Evolutionary conservation across 1,140 invertebrate species (phyloP).

Genomic region (Drosophila teissieri): DNA sequence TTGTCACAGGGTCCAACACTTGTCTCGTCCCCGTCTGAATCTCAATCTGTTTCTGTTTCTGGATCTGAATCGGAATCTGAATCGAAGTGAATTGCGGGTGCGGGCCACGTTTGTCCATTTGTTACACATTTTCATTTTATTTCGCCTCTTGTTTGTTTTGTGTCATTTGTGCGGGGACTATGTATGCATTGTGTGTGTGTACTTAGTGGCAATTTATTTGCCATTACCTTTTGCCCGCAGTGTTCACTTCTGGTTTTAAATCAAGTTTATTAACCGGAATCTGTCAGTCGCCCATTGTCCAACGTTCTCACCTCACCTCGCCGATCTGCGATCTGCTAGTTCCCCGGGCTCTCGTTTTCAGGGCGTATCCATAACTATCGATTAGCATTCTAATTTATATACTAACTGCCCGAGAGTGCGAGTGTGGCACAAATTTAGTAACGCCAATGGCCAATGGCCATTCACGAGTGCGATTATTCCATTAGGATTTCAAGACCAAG

Average conservation of each 20-base stretch:
- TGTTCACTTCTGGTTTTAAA: conserved; percentile 80
- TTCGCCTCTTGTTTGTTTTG: conserved; percentile 42
- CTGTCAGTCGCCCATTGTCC: conserved; percentile 59
- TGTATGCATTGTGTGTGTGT: conserved; percentile 38
- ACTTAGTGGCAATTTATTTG: conserved; percentile 78
- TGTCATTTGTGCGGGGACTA: conserved; percentile 33
- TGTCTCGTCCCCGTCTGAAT: conserved; percentile 53
- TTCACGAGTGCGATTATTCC: conserved; percentile 54
- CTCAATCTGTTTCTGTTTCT: conserved; percentile 5
- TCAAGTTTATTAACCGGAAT: conserved; percentile 83
- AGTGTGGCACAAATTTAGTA: conserved; percentile 62
- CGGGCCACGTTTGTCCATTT: conserved; percentile 68
- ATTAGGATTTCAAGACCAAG: conserved; percentile 55
- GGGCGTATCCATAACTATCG: conserved; percentile 76
- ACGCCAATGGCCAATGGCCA: conserved; percentile 74
- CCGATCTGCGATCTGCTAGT: conserved; percentile 9
- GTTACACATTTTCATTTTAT: conserved; percentile 67
- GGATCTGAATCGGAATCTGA: not conserved
- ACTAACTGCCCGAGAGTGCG: conserved; percentile 59
- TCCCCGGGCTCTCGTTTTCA: conserved; percentile 48
- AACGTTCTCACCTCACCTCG: conserved; percentile 12
- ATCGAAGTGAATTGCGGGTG: conserved; percentile 51
- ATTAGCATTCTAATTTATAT: conserved; percentile 83
- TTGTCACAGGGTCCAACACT: conserved; percentile 68
- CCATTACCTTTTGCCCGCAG: conserved; percentile 51